Evolutionary conservation across 2,888 invertebrate species (phyloP), one percentile per base, ranked within the genome.

Genomic region (Hemithea aestivaria): DNA sequence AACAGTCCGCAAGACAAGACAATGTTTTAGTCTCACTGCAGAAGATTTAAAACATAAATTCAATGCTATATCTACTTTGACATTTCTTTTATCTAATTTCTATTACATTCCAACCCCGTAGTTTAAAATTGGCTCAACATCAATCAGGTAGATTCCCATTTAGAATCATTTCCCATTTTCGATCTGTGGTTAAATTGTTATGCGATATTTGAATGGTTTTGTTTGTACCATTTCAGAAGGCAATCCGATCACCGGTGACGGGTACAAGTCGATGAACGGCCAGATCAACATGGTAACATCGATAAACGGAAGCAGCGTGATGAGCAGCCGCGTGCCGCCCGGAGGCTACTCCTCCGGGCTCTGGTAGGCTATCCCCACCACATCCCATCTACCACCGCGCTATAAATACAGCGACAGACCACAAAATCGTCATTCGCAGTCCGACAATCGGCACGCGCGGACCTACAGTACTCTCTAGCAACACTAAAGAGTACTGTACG

Each of bases 271-370:
- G 54, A 70, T 87, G 77, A 87, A 87, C 71, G 89, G 89, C 58
- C 89, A 89, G 66, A 89, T 85, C 70, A 87, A 88, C 74, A 83
- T 75, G 53, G 80, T 82, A 59, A 84, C 85, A 51, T 82, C 81
- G 50, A 68, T 81, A 45, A 76, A 76, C 61, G 83, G 84, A 49
- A 71, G 69, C 65, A 83, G 71, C 66, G 64, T 76, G 51, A 74
- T 77, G 53, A 66, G 72, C 63, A 82, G 75, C 66, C 91, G 91
- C 71, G 90, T 91, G 51, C 92, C 92, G 32, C 92, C 92, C 33
- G 92, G 92, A 58, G 92, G 92, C 31, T 91, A 80, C 71, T 91
- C 91, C 51, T 91, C 91, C 52, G 91, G 91, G 52, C 89, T 92
- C 51, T 92, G 92, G 92, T 92, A 91, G 89, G 70, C 62, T 45